Conservation (phyloP, 2,797 vertebrate genomes). For the Heteromormyrus szaboi region DNA sequence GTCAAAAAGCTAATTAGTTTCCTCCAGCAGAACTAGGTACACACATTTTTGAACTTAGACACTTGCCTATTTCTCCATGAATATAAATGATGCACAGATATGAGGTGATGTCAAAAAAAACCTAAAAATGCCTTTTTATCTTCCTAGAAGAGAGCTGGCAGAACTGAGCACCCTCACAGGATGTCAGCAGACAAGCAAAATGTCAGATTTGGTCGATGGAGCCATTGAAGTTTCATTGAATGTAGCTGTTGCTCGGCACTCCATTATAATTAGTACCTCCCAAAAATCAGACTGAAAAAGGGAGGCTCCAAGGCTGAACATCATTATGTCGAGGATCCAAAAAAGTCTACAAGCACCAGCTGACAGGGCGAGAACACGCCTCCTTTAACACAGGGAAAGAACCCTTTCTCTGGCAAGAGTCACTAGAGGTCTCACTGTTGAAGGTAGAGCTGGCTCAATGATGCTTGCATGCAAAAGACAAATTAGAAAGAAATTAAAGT, state of each 20-base stretch:
- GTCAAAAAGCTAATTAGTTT: not conserved
- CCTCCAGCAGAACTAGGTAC: not conserved
- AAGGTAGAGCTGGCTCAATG: not conserved
- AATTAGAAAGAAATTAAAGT: not conserved
- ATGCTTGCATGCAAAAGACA: not conserved
- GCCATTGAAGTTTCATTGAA: not conserved
- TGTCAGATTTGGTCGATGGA: not conserved
- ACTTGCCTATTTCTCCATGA: not conserved
- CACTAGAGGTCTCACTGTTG: not conserved
- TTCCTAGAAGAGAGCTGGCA: not conserved
- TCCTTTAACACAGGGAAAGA: not conserved
- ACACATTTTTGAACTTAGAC: not conserved
- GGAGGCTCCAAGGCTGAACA: not conserved
- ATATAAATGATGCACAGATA: not conserved
- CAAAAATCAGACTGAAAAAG: not conserved
- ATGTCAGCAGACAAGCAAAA: not conserved
- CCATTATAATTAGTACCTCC: not conserved
- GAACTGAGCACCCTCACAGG: not conserved
- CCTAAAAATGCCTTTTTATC: not conserved
- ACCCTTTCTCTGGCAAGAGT: not conserved
- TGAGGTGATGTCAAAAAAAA: not conserved
- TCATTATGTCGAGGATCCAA: not conserved
- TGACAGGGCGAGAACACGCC: not conserved
- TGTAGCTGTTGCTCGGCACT: not conserved
- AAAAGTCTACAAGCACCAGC: not conserved